Evolutionary conservation across 2,113 vertebrate genomes (phyloP).

Genomic region (Eclectus roratus): DNA sequence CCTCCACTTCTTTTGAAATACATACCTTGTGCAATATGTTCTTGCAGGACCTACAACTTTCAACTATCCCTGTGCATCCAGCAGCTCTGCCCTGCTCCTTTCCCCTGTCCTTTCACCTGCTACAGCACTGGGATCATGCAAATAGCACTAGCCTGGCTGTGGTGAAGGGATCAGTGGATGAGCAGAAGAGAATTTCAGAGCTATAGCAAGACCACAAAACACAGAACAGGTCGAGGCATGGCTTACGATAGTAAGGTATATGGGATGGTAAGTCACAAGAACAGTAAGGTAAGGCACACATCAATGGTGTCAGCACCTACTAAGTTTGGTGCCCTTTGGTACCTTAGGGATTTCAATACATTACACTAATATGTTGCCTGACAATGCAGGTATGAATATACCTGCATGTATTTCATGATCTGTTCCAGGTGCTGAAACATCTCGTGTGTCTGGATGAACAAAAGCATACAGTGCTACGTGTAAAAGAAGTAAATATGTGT

Average conservation of each 20-base stretch:
- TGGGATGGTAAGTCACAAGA: background rate
- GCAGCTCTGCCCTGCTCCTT: background rate
- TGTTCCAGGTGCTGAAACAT: background rate
- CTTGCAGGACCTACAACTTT: background rate
- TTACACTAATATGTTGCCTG: background rate
- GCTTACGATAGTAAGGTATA: accelerated
- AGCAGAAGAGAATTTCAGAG: background rate
- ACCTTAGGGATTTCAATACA: background rate
- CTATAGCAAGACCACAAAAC: background rate
- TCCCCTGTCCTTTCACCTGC: background rate
- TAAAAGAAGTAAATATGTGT: background rate
- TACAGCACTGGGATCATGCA: background rate
- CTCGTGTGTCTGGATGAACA: background rate
- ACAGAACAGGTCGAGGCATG: background rate
- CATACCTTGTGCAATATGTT: background rate
- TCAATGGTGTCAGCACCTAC: background rate
- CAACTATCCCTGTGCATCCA: accelerated
- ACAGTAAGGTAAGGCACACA: background rate
- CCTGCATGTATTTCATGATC: background rate
- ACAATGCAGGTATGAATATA: background rate
- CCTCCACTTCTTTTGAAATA: background rate
- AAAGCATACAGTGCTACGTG: background rate
- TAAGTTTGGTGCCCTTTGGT: background rate
- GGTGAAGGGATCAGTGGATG: background rate
- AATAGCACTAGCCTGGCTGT: background rate